phyloP scores from a whole-genome alignment of 2,113 vertebrate genomes.

The Phalacrocorax carbo region DNA sequence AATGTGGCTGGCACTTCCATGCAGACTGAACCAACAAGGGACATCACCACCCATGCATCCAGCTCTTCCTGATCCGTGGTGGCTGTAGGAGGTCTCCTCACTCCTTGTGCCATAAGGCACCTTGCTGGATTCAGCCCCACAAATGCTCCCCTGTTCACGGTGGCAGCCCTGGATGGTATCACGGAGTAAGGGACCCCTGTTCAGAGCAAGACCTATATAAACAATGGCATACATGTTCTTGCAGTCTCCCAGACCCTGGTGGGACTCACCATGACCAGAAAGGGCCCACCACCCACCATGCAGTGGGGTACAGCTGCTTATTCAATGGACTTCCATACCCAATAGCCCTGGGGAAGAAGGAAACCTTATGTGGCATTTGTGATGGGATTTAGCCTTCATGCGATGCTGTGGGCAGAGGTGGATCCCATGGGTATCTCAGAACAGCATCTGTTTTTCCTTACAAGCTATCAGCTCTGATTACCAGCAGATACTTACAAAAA shows the following conservation, averaged over 20 bases:
- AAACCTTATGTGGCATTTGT: not conserved
- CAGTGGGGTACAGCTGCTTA: not conserved
- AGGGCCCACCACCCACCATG: not conserved
- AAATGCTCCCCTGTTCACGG: not conserved
- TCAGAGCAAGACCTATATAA: not conserved
- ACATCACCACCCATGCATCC: not conserved
- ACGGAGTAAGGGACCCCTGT: accelerated
- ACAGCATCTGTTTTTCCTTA: not conserved
- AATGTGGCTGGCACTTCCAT: accelerated
- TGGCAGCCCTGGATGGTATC: not conserved
- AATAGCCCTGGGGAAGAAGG: not conserved
- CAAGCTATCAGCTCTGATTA: not conserved
- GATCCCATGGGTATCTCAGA: not conserved
- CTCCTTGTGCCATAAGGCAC: not conserved
- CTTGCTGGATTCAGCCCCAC: not conserved
- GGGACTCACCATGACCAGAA: not conserved
- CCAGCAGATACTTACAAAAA: not conserved
- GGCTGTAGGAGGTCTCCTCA: not conserved
- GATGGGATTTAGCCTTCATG: not conserved
- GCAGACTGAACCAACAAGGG: not conserved
- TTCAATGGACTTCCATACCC: not conserved
- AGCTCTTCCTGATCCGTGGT: not conserved
- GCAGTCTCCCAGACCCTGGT: not conserved
- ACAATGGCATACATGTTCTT: accelerated
- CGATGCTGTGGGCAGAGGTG: not conserved